These are phyloP conservation scores for Platycnemis pennipes DNA, from an alignment of 2,888 invertebrate genomes.

Conservation along the genomic window DNA sequence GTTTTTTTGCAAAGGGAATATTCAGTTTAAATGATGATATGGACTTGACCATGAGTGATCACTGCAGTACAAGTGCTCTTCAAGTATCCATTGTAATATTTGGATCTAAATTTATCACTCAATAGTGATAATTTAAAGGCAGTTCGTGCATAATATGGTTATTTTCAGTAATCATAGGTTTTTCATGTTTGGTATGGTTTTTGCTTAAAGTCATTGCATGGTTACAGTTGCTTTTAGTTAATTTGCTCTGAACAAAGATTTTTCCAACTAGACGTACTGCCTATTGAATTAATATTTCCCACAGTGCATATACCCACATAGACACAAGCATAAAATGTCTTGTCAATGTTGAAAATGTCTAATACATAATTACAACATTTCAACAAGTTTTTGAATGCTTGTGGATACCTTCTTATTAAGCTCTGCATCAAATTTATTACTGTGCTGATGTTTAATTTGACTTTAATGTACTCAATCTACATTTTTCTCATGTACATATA, in stretches of 20 bases:
- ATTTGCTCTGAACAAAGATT: neutral
- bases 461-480: neutral
- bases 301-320: too few relatives aligned
- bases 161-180: neutral
- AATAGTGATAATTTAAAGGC: neutral
- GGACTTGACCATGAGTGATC: neutral
- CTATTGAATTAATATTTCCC: too few relatives aligned
- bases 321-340: too few relatives aligned
- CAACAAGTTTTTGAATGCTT: too few relatives aligned
- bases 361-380: too few relatives aligned
- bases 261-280: too few relatives aligned
- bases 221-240: conserved; percentile 3
- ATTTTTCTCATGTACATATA: conserved; percentile 50
- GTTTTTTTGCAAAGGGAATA: too few relatives aligned
- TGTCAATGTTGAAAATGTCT: too few relatives aligned
- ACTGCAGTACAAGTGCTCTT: neutral
- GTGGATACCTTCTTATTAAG: neutral
- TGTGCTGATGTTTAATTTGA: neutral
- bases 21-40: too few relatives aligned
- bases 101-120: neutral
- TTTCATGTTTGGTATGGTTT: neutral
- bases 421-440: neutral
- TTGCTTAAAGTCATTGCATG: neutral
- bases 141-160: neutral
- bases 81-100: neutral